Evolutionary conservation across 2,113 vertebrate species (phyloP), one percentile per base, ranked within the genome.

Genomic region (Paramisgurnus dabryanus): DNA sequence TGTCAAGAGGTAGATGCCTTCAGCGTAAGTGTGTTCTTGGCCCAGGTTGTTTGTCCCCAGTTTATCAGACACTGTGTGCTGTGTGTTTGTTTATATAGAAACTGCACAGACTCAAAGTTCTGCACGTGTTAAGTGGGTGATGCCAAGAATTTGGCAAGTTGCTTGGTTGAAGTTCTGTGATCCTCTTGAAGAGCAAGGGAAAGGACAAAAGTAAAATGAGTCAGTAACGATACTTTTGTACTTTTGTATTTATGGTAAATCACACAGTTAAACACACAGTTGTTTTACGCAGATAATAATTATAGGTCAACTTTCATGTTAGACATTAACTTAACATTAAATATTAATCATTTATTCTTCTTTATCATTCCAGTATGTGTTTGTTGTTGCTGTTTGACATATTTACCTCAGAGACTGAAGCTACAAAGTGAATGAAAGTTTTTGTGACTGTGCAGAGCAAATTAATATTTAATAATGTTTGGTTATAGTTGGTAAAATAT

Each of bases 1-100:
- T 67, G 45, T 83, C 47, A 40, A 55, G 50, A 66, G 61, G 41
- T 68, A 41, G 67, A 80, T 85, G 78, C 78, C 80, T 84, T 82
- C n/a, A 68, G 27, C 61, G 27, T 76, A 73, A 85, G 79, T 78
- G 67, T 76, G 45, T 80, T 70, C 66, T 71, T 86, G 82, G 82
- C 76, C 9, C 9, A 15, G 13, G 27, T 67, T 76, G 79, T 67
- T 55, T 63, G 63, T 85, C 61, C 68, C 74, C 63, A 67, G 71
- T 72, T 82, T 86, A 79, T 80, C 67, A 71, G 80, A 57, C 55
- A 13, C 10, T 18, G 64, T 61, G 22, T 34, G 61, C 47, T 77
- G 61, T 82, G 70, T 47, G 43, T 61, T 18, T 60, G 60, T 71
- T 72, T 81, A 40, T 81, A 22, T 70, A 22, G 75, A 83, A 49